Evolutionary conservation across 2,888 invertebrate species (phyloP), one percentile per base, ranked within the genome.

Genomic region (Agyllia agylla): DNA sequence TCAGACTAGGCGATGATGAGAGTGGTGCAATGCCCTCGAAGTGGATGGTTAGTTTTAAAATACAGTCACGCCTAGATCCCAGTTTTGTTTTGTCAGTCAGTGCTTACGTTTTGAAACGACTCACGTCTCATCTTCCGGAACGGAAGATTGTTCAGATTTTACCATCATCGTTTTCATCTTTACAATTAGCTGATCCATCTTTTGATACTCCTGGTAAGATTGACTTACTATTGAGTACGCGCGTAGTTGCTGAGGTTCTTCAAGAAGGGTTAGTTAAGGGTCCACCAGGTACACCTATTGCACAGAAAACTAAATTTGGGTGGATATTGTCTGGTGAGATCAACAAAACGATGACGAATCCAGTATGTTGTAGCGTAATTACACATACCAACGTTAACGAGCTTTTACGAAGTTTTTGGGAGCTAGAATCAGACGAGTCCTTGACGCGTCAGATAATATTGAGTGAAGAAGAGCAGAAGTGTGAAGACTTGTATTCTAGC

Each of bases 251-350:
- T 30, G 82, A 88, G 79, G 85, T 94, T 9, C 80, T 94, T 30
- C 15, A 78, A 9, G 90, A 90, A 24, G 94, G 92, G 0, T 17
- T 94, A 6, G 85, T 83, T 9, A 92, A 87, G 38, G 79, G 85
- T 78, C 87, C 89, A 3, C 35, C 78, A 11, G 92, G 92, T 0
- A 78, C 87, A 1, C 84, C 87, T 9, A 27, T 77, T 27, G 85
- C 85, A 3, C 94, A 95, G 82, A 64, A 87, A 3, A 93, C 94
- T 0, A 84, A 3, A 13, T 75, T 94, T 1, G 93, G 93, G 0
- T 94, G 94, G 94, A 91, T 94, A 27, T 11, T 94, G 5, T 94
- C 92, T 0, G 94, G 93, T 2, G 85, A 78, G 38, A 31, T 80
- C 42, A 15, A 31, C 11, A 84, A 4, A 17, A 42, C 38, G 20